phyloP scores from a whole-genome alignment of 2,888 invertebrate species.

The Piscicola geometra region DNA sequence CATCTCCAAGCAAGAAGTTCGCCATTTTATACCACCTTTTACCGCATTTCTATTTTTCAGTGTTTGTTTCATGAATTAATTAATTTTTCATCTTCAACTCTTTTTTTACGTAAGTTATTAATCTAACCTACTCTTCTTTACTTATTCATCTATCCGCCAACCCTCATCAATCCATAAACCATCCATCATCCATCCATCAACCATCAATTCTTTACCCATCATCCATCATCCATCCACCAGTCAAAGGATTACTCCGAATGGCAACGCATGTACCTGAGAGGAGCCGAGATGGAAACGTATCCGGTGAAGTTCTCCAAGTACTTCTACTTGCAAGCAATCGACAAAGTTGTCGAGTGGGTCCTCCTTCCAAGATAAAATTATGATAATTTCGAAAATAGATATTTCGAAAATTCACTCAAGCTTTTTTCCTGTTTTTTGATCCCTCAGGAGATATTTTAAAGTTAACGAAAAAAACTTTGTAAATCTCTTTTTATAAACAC shows the following conservation, averaged over 20 bases:
- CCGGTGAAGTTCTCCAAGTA: slow-evolving; percentile 61
- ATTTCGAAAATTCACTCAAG: background rate
- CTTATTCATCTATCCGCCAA: background rate
- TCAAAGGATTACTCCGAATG: slow-evolving; percentile 35
- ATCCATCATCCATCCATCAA: slow-evolving; percentile 20
- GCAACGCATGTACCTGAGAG: slow-evolving; percentile 45
- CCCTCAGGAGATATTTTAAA: background rate
- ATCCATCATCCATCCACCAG: slow-evolving; percentile 4
- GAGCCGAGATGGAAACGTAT: slow-evolving; percentile 48
- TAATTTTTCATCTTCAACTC: background rate
- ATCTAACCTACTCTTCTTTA: too few species aligned
- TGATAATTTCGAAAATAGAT: background rate
- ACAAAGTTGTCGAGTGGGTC: slow-evolving; percentile 96
- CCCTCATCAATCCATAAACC: slow-evolving; percentile 10
- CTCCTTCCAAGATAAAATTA: background rate
- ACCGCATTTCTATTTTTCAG: background rate
- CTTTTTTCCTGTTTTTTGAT: background rate
- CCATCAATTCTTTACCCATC: slow-evolving; percentile 4
- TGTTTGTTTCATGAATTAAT: background rate
- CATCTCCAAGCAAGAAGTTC: slow-evolving; percentile 44
- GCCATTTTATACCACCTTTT: too few species aligned
- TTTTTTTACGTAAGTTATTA: background rate
- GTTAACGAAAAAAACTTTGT: too few species aligned
- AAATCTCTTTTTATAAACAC: too few species aligned
- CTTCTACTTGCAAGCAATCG: slow-evolving; percentile 96